phyloP scores from a whole-genome alignment of 2,113 vertebrate genomes.

The Anhinga rufa region DNA sequence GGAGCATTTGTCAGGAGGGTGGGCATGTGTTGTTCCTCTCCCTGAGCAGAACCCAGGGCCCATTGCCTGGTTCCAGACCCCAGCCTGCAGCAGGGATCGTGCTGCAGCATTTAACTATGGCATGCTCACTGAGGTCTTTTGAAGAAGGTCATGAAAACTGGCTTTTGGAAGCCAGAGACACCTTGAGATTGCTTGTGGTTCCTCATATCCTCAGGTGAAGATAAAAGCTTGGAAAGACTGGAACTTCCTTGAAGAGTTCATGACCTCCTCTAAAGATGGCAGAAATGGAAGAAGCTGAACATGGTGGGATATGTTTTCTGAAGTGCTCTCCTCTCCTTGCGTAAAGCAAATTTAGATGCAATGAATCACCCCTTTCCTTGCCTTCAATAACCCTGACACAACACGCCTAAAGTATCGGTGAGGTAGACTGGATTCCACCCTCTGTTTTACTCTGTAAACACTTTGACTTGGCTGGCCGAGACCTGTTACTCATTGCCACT shows the following conservation, averaged over 20 bases:
- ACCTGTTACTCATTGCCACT: background rate
- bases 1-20: background rate
- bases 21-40: background rate
- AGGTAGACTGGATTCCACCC: background rate
- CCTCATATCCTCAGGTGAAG: background rate
- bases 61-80: background rate
- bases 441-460: background rate
- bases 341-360: background rate
- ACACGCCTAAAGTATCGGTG: background rate
- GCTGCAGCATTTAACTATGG: background rate
- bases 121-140: background rate
- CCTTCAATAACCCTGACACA: background rate
- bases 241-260: background rate
- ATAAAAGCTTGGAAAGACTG: background rate
- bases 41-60: accelerated
- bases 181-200: background rate
- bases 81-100: background rate
- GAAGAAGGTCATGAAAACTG: background rate
- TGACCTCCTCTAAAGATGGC: background rate
- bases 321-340: background rate
- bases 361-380: background rate
- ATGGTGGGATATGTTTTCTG: background rate
- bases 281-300: background rate
- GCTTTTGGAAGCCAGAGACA: background rate
- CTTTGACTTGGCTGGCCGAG: background rate